These are phyloP conservation scores for Parnassius mnemosyne DNA, from an alignment of 2,888 invertebrate genomes.

Conservation along the genomic window DNA sequence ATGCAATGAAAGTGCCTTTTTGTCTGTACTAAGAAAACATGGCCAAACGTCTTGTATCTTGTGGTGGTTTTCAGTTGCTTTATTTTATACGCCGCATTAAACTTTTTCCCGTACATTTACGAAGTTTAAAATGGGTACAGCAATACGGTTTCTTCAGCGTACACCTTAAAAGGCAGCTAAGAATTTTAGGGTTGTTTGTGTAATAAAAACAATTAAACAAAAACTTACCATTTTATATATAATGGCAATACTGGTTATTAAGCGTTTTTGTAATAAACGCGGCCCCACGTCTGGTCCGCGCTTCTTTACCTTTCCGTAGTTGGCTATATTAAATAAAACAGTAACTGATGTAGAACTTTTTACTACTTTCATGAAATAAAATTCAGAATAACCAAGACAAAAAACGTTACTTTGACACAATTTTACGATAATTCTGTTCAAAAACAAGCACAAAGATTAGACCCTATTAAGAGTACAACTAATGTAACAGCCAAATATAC, in stretches of 20 bases:
- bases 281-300: conserved; percentile 25
- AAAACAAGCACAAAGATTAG: not conserved
- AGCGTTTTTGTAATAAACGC: conserved; percentile 13
- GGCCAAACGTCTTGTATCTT: conserved; percentile 24
- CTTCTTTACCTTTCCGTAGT: conserved; percentile 18
- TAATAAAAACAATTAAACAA: conserved; percentile 26
- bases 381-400: not conserved
- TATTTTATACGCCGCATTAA: conserved; percentile 27
- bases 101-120: conserved; percentile 25
- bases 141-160: conserved; percentile 19
- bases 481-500: no score
- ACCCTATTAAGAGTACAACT: no score
- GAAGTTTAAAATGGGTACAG: conserved; percentile 24
- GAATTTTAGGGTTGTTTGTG: conserved; percentile 26
- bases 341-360: conserved; percentile 6
- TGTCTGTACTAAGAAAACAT: conserved; percentile 16
- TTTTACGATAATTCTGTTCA: not conserved
- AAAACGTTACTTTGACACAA: not conserved
- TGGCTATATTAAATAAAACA: conserved; percentile 13
- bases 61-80: conserved; percentile 20
- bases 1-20: conserved; percentile 10
- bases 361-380: not conserved
- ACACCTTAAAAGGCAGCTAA: conserved; percentile 22
- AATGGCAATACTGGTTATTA: conserved; percentile 21
- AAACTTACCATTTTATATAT: conserved; percentile 20